Conservation (phyloP, 2,888 invertebrate species). For the Lithosia quadra region DNA sequence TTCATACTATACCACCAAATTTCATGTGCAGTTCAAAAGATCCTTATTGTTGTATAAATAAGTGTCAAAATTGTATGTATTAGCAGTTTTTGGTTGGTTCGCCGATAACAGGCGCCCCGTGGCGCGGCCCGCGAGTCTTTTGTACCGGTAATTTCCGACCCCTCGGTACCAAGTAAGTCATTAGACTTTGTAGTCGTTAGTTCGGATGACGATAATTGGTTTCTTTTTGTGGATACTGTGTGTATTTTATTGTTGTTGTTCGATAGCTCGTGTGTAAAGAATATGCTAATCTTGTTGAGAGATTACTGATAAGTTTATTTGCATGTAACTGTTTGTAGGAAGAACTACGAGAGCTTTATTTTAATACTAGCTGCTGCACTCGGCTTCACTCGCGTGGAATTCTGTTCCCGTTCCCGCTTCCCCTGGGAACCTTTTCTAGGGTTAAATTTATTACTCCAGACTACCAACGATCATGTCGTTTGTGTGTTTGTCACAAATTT, state of each 20-base stretch:
- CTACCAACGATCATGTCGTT: too few species aligned
- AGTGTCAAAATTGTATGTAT: slow-evolving; percentile 25
- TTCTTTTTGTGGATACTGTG: slow-evolving; percentile 41
- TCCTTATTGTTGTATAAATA: slow-evolving; percentile 13
- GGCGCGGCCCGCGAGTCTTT: slow-evolving; percentile 65
- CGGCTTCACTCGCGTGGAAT: too few species aligned
- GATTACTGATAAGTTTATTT: slow-evolving; percentile 16
- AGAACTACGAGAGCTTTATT: too few species aligned
- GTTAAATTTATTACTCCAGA: too few species aligned
- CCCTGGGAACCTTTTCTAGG: too few species aligned
- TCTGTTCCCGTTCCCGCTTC: too few species aligned
- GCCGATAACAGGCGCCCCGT: slow-evolving; percentile 71
- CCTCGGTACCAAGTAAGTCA: slow-evolving; percentile 64
- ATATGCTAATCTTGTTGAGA: slow-evolving; percentile 17
- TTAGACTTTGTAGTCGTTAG: slow-evolving; percentile 63
- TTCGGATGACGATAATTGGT: slow-evolving; percentile 57
- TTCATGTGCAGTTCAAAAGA: slow-evolving; percentile 5
- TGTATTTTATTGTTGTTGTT: slow-evolving; percentile 31
- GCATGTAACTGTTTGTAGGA: slow-evolving; percentile 1
- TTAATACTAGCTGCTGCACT: too few species aligned
- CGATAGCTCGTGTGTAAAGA: slow-evolving; percentile 18
- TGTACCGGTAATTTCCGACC: slow-evolving; percentile 71
- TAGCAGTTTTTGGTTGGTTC: slow-evolving; percentile 9
- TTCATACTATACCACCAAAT: slow-evolving; percentile 36
- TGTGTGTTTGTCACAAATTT: too few species aligned